A percentile compares a stretch with the other conserved stretches of the same genome.
phyloP scores from a whole-genome alignment of 2,113 vertebrate genomes.

The Salminus brasiliensis region DNA sequence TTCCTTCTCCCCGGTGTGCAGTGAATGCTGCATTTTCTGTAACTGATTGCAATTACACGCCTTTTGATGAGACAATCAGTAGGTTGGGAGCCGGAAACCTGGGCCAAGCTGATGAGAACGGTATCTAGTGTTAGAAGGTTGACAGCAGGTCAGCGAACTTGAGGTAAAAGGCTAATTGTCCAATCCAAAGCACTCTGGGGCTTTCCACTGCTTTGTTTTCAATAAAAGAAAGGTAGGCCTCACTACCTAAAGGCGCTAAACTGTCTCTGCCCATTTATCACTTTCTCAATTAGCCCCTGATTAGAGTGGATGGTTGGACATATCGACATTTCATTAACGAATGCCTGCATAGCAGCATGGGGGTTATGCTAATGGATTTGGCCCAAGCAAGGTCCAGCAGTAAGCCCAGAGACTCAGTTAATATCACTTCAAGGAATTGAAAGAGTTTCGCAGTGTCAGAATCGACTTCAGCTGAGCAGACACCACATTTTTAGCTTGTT shows the following conservation, averaged over 20 bases:
- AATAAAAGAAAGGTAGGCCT: neutral
- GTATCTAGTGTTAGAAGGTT: neutral
- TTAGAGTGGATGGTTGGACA: constrained; percentile 60
- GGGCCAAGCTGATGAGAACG: constrained; percentile 14
- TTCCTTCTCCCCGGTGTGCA: neutral
- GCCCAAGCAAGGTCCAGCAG: constrained; percentile 27
- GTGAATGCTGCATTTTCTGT: constrained; percentile 1
- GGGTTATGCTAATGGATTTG: constrained; percentile 62
- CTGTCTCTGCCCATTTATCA: constrained; percentile 55
- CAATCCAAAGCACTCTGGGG: neutral
- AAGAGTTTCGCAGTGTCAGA: neutral
- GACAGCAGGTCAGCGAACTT: neutral
- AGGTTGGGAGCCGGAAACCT: neutral
- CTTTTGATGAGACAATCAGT: constrained; percentile 27
- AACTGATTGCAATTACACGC: constrained; percentile 30
- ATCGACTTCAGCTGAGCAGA: neutral
- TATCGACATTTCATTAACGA: constrained; percentile 69
- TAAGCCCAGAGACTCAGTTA: neutral
- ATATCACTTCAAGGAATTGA: neutral
- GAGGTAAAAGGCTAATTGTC: neutral
- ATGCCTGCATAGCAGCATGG: constrained; percentile 50
- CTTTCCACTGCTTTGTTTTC: neutral
- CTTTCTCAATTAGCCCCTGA: constrained; percentile 67
- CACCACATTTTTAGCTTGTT: neutral
- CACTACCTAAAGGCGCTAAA: neutral